Evolutionary conservation across 2,113 vertebrate genomes (phyloP).

Genomic region (Phalacrocorax aristotelis): DNA sequence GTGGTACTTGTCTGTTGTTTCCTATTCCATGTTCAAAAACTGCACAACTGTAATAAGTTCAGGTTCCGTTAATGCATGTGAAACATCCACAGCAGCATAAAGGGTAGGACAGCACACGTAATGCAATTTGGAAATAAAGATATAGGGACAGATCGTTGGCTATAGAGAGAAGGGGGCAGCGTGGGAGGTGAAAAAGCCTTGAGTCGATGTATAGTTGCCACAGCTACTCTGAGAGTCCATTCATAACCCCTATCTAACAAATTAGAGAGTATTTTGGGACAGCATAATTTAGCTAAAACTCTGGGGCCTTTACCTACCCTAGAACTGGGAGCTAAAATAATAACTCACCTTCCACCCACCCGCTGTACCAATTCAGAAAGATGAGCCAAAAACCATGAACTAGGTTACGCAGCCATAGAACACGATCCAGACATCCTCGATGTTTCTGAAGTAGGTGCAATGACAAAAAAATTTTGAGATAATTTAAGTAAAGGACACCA

Average conservation of each 20-base stretch:
- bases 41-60: not conserved
- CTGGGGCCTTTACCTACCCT: slow-evolving; percentile 58
- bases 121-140: not conserved
- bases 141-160: not conserved
- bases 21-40: not conserved
- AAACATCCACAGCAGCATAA: not conserved
- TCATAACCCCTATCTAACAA: not conserved
- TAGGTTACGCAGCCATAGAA: slow-evolving; percentile 35
- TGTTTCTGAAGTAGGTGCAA: not conserved
- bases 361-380: not conserved
- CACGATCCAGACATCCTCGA: slow-evolving; percentile 1
- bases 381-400: slow-evolving; percentile 13
- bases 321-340: slow-evolving; percentile 62
- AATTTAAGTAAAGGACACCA: not conserved
- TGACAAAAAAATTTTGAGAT: not conserved
- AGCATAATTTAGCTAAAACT: slow-evolving; percentile 54
- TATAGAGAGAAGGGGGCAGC: not conserved
- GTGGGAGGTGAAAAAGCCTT: not conserved
- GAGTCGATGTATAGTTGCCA: not conserved
- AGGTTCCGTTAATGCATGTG: not conserved
- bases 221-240: not conserved
- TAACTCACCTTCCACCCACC: slow-evolving; percentile 36
- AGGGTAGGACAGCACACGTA: not conserved
- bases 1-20: not conserved
- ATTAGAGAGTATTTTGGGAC: slow-evolving; percentile 16